Evolutionary conservation across 1,140 invertebrate genomes (phyloP).

Genomic region (Pygmarrhopalites habei): DNA sequence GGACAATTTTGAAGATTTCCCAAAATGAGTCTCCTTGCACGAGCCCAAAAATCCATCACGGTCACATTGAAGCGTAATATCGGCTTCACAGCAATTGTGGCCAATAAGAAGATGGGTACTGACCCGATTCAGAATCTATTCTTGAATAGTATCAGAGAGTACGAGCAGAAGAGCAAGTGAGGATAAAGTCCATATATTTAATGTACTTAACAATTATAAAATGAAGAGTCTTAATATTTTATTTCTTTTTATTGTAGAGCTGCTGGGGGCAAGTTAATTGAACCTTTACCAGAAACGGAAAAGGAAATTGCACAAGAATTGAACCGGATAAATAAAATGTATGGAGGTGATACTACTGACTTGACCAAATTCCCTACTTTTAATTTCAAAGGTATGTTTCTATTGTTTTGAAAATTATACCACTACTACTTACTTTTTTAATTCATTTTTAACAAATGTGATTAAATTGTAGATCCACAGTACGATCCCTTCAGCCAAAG

Average conservation of each 20-base stretch:
- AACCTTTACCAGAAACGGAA: constrained; percentile 65
- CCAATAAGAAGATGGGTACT: constrained; percentile 60
- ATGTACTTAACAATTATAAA: not conserved
- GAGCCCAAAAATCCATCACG: constrained; percentile 13
- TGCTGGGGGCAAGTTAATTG: constrained; percentile 68
- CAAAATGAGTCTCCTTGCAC: constrained; percentile 33
- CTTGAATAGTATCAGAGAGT: constrained; percentile 84
- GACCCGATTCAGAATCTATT: constrained; percentile 93
- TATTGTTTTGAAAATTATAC: not conserved
- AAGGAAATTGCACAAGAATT: constrained; percentile 66
- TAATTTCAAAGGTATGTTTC: constrained; percentile 56
- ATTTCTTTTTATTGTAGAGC: too few species aligned
- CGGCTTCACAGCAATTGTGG: constrained; percentile 41
- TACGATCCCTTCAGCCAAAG: constrained; percentile 37
- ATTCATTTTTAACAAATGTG: not conserved
- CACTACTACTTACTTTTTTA: not conserved
- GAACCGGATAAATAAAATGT: constrained; percentile 69
- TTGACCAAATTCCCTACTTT: constrained; percentile 83
- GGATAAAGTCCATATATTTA: constrained; percentile 38
- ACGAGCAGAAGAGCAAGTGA: constrained; percentile 66
- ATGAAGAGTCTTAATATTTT: not conserved
- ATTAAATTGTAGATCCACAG: constrained; percentile 30
- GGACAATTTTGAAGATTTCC: not conserved
- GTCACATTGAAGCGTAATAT: constrained; percentile 32
- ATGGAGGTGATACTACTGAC: constrained; percentile 63